These are phyloP conservation scores for Toxotes chatareus DNA, from an alignment of 2,113 vertebrate species.

Conservation along the genomic window DNA sequence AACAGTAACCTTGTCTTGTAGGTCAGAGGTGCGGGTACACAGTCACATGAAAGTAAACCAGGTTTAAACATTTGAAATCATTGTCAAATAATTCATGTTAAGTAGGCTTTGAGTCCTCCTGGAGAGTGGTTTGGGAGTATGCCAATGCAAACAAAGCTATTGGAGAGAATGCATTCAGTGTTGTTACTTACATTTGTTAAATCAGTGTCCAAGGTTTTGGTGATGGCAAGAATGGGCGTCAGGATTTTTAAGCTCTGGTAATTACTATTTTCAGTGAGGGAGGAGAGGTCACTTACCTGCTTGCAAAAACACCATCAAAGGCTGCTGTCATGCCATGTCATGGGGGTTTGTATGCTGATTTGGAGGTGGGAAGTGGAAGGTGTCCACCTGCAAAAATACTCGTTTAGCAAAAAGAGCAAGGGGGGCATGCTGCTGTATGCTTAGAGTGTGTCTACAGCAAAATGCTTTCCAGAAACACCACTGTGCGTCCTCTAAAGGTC, in stretches of 20 bases:
- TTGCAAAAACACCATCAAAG: constrained; percentile 45
- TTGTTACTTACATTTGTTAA: background rate
- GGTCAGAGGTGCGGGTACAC: constrained; percentile 1
- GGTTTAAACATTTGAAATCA: background rate
- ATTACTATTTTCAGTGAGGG: constrained; percentile 41
- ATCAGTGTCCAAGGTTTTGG: background rate
- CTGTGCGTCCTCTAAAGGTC: background rate
- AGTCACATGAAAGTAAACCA: background rate
- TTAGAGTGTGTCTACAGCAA: background rate
- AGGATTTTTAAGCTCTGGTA: background rate
- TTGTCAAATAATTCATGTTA: background rate
- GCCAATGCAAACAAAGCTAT: background rate
- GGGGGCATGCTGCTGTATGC: background rate
- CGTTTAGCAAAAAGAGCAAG: constrained; percentile 2
- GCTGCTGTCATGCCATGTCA: constrained; percentile 14
- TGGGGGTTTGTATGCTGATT: constrained; percentile 18
- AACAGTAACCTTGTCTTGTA: background rate
- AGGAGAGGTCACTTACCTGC: constrained; percentile 27
- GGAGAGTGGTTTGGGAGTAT: background rate
- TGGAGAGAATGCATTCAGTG: background rate
- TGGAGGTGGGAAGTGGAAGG: background rate
- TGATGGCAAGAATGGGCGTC: background rate
- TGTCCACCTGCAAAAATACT: constrained; percentile 20
- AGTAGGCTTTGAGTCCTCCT: background rate
- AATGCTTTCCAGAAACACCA: background rate